Conservation (phyloP, 2,797 vertebrate genomes). For the Gallirallus australis region DNA sequence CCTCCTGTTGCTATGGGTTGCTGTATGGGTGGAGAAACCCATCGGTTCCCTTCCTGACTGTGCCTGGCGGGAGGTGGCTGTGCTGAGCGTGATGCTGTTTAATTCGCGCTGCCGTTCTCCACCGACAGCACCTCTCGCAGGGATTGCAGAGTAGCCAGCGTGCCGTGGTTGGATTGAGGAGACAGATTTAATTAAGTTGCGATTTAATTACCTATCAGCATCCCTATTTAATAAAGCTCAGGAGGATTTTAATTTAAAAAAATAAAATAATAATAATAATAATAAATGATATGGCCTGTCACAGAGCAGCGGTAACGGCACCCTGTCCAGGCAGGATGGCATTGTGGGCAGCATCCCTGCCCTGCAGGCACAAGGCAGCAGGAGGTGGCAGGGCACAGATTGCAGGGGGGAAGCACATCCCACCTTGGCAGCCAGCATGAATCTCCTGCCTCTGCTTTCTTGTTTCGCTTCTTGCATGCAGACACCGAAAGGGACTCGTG, state of each 20-base stretch:
- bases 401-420: not conserved
- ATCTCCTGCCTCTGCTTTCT: not conserved
- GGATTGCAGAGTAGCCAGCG: constrained; percentile 50
- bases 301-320: not conserved
- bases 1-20: not conserved
- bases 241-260: constrained; percentile 72
- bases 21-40: not conserved
- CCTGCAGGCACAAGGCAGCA: not conserved
- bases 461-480: fast-evolving
- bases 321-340: not conserved
- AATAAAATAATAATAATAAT: constrained; percentile 61
- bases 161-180: constrained; percentile 44
- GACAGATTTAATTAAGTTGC: constrained; percentile 78
- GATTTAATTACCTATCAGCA: constrained; percentile 80
- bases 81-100: not conserved
- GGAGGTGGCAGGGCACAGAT: not conserved
- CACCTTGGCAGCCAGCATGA: fast-evolving
- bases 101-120: not conserved
- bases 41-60: fast-evolving
- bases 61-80: not conserved
- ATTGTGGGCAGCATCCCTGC: not conserved
- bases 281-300: constrained; percentile 56
- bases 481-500: not conserved
- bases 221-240: constrained; percentile 78
- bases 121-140: constrained; percentile 26